Evolutionary conservation across 1,140 invertebrate species (phyloP).

Genomic region (Musca vetustissima): DNA sequence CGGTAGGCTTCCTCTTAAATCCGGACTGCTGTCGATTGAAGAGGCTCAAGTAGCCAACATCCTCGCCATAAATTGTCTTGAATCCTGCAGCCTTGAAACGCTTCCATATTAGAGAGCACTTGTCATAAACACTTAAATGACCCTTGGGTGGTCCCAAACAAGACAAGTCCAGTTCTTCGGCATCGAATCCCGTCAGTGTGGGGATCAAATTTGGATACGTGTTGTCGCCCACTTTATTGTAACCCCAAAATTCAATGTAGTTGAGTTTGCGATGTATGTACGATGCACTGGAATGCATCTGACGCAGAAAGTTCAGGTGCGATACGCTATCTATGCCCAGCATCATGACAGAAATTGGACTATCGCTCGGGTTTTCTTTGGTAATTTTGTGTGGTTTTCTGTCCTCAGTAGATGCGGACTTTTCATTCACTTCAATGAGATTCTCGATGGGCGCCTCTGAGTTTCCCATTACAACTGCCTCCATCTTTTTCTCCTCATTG

Average conservation of each 20-base stretch:
- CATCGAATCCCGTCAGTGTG: conserved; percentile 67
- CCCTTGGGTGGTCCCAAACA: conserved; percentile 59
- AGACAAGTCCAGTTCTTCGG: conserved; percentile 62
- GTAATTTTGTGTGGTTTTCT: conserved; percentile 17
- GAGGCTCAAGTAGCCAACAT: conserved; percentile 68
- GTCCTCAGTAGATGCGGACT: conserved; percentile 31
- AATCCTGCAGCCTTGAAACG: conserved; percentile 71
- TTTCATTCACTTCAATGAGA: background rate
- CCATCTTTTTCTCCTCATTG: conserved; percentile 6
- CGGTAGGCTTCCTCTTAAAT: conserved; percentile 76
- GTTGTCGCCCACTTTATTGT: conserved; percentile 82
- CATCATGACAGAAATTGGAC: conserved; percentile 64
- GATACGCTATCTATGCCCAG: conserved; percentile 88
- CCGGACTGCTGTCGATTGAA: conserved; percentile 79
- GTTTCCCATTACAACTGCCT: background rate
- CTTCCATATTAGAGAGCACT: conserved; percentile 81
- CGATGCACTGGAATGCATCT: conserved; percentile 72
- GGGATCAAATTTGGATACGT: conserved; percentile 82
- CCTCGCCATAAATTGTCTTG: conserved; percentile 77
- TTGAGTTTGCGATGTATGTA: conserved; percentile 63
- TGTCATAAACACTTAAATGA: conserved; percentile 60
- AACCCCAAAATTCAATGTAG: conserved; percentile 73
- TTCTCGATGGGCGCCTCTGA: background rate
- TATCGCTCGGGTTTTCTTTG: background rate
- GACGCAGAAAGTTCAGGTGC: conserved; percentile 78